Conservation (phyloP, 2,113 vertebrate genomes). For the Corythaeola cristata region DNA sequence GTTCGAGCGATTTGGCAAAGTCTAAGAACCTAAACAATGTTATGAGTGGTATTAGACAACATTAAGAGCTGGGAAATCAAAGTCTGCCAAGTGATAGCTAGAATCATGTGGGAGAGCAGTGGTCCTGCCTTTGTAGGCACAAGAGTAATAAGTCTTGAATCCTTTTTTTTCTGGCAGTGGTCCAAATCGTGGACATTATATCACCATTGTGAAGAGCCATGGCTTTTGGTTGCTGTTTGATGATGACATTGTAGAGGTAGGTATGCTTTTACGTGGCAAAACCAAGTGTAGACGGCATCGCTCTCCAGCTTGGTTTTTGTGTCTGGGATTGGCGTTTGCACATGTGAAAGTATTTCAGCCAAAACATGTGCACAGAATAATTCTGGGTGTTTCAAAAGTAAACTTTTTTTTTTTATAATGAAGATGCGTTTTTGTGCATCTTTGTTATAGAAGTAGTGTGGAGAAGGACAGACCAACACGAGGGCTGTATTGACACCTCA, state of each 20-base stretch:
- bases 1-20: neutral
- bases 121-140: neutral
- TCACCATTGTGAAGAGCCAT: constrained; percentile 93
- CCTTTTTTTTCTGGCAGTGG: constrained; percentile 70
- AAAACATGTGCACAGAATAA: neutral
- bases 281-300: neutral
- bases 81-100: neutral
- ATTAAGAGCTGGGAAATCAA: neutral
- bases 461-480: neutral
- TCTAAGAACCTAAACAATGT: neutral
- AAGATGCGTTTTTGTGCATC: neutral
- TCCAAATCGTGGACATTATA: constrained; percentile 92
- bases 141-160: neutral
- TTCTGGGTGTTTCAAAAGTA: neutral
- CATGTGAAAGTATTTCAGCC: neutral
- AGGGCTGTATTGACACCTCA: neutral
- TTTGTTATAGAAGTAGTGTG: rapidly evolving
- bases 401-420: too few relatives aligned
- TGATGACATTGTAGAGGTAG: constrained; percentile 91
- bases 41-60: neutral
- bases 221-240: constrained; percentile 93
- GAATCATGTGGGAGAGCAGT: neutral
- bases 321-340: neutral
- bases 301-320: neutral
- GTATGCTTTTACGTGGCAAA: neutral